phyloP scores from a whole-genome alignment of 2,888 invertebrate species.

The Eueremaeus valkanovi region DNA sequence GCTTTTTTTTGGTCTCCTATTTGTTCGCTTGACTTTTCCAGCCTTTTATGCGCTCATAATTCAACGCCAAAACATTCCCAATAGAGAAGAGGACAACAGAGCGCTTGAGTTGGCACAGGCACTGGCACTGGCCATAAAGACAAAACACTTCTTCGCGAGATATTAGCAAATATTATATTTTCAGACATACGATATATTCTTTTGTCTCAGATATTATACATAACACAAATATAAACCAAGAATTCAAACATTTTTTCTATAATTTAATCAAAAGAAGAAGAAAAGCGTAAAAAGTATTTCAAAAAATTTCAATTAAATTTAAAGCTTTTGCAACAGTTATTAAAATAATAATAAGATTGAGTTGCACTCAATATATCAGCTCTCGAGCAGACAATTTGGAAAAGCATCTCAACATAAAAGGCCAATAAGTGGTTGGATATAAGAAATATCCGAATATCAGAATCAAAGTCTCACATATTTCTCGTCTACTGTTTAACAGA shows the following conservation, averaged over 20 bases:
- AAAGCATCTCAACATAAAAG: background rate
- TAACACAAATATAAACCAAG: background rate
- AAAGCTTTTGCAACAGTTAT: background rate
- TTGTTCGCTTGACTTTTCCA: conserved; percentile 2
- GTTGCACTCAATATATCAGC: background rate
- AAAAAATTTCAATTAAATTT: conserved; percentile 9
- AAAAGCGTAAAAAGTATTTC: too few species aligned
- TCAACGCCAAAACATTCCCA: conserved; percentile 24
- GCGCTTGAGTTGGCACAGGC: background rate
- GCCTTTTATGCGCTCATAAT: conserved; percentile 13
- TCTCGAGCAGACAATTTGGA: background rate
- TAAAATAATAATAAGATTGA: background rate
- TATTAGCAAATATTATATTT: background rate
- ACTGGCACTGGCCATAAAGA: conserved; percentile 13
- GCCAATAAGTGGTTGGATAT: conserved; percentile 20
- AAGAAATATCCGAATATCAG: conserved; percentile 8
- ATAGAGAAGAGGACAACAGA: background rate
- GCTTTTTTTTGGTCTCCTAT: background rate
- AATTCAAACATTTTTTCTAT: background rate
- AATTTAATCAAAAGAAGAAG: too few species aligned
- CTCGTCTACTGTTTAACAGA: background rate
- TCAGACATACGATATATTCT: background rate
- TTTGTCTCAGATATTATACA: background rate
- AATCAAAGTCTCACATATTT: conserved; percentile 19
- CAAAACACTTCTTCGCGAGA: background rate